phyloP scores from a whole-genome alignment of 2,888 invertebrate genomes.

The Cerastis leucographa region DNA sequence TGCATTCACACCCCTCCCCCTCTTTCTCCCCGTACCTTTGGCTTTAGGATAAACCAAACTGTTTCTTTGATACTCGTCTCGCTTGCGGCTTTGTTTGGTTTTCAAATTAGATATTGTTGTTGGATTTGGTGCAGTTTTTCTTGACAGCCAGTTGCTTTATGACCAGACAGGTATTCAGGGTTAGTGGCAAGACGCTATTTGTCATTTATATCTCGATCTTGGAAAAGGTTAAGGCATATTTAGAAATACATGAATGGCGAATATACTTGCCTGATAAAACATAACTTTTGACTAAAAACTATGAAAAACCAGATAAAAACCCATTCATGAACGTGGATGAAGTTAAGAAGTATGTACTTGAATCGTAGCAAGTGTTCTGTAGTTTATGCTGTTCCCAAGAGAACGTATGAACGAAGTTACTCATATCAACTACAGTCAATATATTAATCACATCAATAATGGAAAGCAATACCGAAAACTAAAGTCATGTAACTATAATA shows the following conservation, averaged over 20 bases:
- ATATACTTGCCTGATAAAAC: not conserved
- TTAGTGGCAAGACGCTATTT: not conserved
- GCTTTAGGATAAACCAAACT: conserved; percentile 28
- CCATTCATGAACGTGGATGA: not conserved
- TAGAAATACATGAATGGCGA: not conserved
- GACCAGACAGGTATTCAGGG: not conserved
- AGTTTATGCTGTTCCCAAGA: not conserved
- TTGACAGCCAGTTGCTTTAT: conserved; percentile 25
- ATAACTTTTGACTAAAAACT: not conserved
- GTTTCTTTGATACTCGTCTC: conserved; percentile 3
- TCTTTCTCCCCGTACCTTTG: not conserved
- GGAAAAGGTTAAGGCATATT: not conserved
- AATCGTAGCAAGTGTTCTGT: not conserved
- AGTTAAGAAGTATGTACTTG: not conserved
- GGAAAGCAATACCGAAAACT: not conserved
- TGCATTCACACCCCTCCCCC: conserved; percentile 15
- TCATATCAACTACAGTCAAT: not conserved
- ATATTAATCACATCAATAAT: not conserved
- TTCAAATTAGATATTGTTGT: conserved; percentile 22
- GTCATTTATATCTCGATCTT: not conserved
- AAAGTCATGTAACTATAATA: not conserved
- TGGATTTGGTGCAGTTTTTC: conserved; percentile 8
- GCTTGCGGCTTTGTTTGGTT: conserved; percentile 17
- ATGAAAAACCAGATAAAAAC: not conserved
- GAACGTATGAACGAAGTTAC: not conserved